Conservation (phyloP, 1,140 invertebrate species). For the Chymomyza costata region DNA sequence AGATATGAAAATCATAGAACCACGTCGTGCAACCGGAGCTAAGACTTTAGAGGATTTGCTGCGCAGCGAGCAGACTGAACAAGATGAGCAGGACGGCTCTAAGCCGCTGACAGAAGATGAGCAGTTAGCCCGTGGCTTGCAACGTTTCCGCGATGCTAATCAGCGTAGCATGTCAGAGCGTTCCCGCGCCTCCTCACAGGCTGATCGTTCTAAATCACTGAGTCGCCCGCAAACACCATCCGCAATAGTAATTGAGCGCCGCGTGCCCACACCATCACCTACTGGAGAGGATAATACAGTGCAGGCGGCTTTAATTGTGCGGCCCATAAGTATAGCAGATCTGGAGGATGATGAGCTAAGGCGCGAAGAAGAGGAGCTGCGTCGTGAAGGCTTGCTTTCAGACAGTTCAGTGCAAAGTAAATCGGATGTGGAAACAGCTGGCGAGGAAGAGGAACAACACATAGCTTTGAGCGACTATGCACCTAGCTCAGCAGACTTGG, state of each 20-base stretch:
- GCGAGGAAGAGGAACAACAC: conserved; percentile 43
- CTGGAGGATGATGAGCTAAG: conserved; percentile 56
- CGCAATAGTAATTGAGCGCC: conserved; percentile 78
- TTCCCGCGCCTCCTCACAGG: conserved; percentile 77
- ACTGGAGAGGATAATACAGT: conserved; percentile 75
- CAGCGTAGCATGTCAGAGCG: conserved; percentile 77
- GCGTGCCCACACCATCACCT: conserved; percentile 77
- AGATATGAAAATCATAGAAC: conserved; percentile 69
- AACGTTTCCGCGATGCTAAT: conserved; percentile 76
- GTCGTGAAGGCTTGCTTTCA: conserved; percentile 62
- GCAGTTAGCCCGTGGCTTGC: conserved; percentile 69
- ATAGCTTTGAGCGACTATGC: conserved; percentile 54
- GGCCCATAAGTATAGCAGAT: conserved; percentile 74
- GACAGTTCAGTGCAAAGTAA: conserved; percentile 76
- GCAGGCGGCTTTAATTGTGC: conserved; percentile 78
- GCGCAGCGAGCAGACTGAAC: conserved; percentile 39
- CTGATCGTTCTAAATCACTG: conserved; percentile 76
- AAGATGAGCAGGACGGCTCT: conserved; percentile 42
- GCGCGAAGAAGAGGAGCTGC: conserved; percentile 61
- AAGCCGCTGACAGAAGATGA: conserved; percentile 65
- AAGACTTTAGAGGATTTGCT: conserved; percentile 69
- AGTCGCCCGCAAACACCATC: conserved; percentile 78
- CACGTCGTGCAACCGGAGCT: conserved; percentile 30
- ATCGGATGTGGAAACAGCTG: conserved; percentile 67
- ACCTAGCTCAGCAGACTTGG: conserved; percentile 55